These are phyloP conservation scores for Aphodius granarius DNA, from an alignment of 2,888 invertebrate genomes.

Conservation along the genomic window DNA sequence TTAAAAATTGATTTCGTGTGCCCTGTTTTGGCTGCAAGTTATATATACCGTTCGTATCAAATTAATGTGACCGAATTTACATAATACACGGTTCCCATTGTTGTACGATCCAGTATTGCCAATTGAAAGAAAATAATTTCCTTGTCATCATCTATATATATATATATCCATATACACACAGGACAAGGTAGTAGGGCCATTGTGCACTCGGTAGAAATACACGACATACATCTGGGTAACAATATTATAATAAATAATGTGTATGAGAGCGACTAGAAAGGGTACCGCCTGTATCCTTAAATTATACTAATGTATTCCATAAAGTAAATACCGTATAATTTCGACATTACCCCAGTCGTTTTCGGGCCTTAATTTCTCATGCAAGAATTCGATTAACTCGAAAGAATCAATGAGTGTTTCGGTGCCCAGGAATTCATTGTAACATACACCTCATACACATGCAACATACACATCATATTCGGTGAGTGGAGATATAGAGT, in stretches of 20 bases:
- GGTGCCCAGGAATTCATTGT: background rate
- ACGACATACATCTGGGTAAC: background rate
- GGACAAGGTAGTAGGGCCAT: background rate
- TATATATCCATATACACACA: background rate
- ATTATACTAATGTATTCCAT: background rate
- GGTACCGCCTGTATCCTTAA: background rate
- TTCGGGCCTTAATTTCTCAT: background rate
- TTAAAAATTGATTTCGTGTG: background rate
- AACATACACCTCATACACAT: too few species aligned
- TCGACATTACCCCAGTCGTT: background rate
- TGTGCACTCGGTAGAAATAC: background rate
- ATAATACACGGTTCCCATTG: conserved; percentile 52
- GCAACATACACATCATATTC: background rate
- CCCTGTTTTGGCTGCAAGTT: background rate
- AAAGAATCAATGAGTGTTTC: background rate
- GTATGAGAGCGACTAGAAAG: conserved; percentile 1
- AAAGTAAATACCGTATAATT: background rate
- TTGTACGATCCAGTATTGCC: conserved; percentile 49
- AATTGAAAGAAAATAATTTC: conserved; percentile 52
- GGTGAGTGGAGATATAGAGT: background rate
- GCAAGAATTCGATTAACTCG: background rate
- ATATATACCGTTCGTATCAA: background rate
- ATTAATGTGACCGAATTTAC: conserved; percentile 44
- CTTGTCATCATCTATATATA: conserved; percentile 41
- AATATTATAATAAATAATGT: conserved; percentile 13